Conservation (phyloP, 2,113 vertebrate species). For the Leucopternis melanops region DNA sequence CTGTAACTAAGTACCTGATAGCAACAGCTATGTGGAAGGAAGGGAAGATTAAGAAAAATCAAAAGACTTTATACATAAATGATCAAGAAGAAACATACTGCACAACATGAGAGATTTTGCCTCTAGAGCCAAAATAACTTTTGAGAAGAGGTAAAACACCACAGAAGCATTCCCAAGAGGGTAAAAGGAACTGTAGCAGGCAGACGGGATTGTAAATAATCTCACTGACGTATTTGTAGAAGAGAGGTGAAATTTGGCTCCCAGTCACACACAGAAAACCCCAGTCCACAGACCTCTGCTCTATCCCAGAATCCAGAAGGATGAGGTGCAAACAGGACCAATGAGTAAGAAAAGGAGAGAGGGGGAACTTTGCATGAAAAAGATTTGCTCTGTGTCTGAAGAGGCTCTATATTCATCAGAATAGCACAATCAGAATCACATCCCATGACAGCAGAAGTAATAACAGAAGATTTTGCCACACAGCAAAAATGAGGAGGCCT, state of each 20-base stretch:
- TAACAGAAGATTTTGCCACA: background rate
- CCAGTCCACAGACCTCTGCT: background rate
- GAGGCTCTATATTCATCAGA: background rate
- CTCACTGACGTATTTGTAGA: background rate
- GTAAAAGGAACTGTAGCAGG: background rate
- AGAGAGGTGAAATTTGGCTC: background rate
- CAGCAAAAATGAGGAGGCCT: background rate
- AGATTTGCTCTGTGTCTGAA: background rate
- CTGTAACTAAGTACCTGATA: background rate
- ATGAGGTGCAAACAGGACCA: background rate
- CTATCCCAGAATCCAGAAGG: background rate
- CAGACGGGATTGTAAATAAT: background rate
- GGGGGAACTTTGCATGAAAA: background rate
- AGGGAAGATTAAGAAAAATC: background rate
- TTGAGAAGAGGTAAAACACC: background rate
- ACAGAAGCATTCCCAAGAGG: background rate
- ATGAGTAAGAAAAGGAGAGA: background rate
- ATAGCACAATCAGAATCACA: background rate
- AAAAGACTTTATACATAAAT: background rate
- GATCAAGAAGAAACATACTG: background rate
- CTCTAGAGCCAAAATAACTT: background rate
- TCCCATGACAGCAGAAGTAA: background rate
- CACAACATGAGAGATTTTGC: background rate
- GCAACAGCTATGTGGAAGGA: background rate
- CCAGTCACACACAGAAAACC: background rate